A percentile compares a stretch with the other conserved stretches of the same genome.
These are phyloP conservation scores for Teleogryllus oceanicus DNA, from an alignment of 2,888 invertebrate genomes.

Conservation along the genomic window DNA sequence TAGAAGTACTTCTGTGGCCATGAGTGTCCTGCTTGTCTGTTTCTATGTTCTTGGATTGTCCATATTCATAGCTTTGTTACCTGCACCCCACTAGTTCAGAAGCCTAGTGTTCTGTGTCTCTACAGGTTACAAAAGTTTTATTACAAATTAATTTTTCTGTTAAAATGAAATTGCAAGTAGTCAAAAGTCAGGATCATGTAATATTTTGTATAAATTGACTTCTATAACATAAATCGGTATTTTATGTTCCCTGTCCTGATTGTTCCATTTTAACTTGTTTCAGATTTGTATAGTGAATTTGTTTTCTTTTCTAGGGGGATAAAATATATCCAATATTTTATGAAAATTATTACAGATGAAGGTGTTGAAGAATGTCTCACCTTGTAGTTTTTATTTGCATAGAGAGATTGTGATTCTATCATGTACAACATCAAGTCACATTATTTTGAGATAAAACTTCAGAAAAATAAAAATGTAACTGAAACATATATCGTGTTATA, in stretches of 20 bases:
- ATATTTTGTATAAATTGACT: slow-evolving; percentile 10
- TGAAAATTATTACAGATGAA: background rate
- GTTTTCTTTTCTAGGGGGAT: background rate
- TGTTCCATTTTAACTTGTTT: background rate
- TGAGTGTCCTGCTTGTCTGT: background rate
- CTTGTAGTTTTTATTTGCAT: background rate
- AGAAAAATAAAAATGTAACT: background rate
- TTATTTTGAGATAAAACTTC: background rate
- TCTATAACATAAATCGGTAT: background rate
- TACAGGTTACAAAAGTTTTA: background rate
- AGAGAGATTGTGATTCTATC: background rate
- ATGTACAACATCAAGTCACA: background rate
- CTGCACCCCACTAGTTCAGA: background rate
- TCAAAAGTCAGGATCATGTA: background rate
- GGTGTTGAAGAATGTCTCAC: background rate
- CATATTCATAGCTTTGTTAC: background rate
- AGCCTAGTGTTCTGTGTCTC: background rate
- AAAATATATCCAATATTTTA: background rate
- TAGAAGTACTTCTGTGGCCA: background rate
- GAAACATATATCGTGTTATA: too few relatives aligned
- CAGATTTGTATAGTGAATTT: too few relatives aligned
- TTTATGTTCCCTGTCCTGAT: background rate
- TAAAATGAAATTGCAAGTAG: background rate
- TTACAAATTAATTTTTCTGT: background rate
- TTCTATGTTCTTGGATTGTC: background rate